Percentiles rank a stretch among this genome's conserved stretches.
Evolutionary conservation across 92 coral and sea anemone species (phyloP).

Genomic region (Heliopora coerulea): DNA sequence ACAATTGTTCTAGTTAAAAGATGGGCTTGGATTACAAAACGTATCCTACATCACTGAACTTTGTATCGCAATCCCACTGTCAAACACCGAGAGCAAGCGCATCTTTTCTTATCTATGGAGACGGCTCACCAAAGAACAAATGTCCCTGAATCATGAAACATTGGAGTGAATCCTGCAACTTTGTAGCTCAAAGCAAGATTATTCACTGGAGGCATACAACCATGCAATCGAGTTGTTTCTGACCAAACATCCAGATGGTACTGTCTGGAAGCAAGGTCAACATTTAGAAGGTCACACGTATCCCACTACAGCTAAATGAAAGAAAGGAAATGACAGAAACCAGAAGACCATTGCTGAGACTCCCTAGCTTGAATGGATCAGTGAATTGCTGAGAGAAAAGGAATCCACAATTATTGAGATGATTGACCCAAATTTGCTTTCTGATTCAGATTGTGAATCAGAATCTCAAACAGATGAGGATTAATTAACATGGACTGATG

Average conservation of each 20-base stretch:
- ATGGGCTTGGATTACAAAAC: slow-evolving; percentile 22
- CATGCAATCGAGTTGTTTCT: slow-evolving; percentile 22
- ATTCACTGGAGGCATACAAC: slow-evolving; percentile 26
- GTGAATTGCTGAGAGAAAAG: slow-evolving; percentile 17
- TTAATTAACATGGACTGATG: too few species aligned
- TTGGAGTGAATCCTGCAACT: slow-evolving; percentile 31
- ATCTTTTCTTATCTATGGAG: slow-evolving; percentile 28
- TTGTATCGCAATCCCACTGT: slow-evolving; percentile 32
- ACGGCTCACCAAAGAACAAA: slow-evolving; percentile 28
- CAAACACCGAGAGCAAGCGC: slow-evolving; percentile 28
- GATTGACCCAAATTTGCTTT: slow-evolving; percentile 24
- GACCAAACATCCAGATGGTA: slow-evolving; percentile 29
- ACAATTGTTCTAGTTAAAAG: neutral
- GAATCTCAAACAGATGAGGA: slow-evolving; percentile 14
- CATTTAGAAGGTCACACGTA: slow-evolving; percentile 29
- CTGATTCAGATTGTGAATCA: neutral
- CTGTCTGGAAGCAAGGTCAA: slow-evolving; percentile 26
- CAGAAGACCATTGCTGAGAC: slow-evolving; percentile 4
- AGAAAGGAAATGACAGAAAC: slow-evolving; percentile 19
- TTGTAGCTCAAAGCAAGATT: slow-evolving; percentile 30
- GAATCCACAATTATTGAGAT: slow-evolving; percentile 10
- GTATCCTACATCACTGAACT: slow-evolving; percentile 21
- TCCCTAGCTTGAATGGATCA: slow-evolving; percentile 26
- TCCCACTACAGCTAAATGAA: slow-evolving; percentile 20
- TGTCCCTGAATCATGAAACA: slow-evolving; percentile 23